Evolutionary conservation across 2,888 invertebrate species (phyloP), one percentile per base, ranked within the genome.

Genomic region (Sipha maydis): DNA sequence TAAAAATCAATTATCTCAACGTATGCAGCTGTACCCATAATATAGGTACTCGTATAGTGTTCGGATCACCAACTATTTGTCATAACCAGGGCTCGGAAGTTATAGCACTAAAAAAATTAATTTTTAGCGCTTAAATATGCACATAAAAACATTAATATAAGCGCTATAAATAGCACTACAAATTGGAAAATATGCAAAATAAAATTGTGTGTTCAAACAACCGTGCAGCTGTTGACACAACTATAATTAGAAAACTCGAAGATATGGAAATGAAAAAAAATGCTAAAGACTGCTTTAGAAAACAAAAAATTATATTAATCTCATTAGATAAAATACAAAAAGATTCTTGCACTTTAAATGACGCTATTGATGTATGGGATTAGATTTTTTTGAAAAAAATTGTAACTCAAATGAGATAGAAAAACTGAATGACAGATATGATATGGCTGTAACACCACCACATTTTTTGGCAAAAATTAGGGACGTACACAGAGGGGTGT

Each of bases 241-340:
- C 3, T 56, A 79, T 61, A 79, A 61, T 61, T 11, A 61, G 34
- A 25, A 56, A 34, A 34, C 25, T 79, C 1, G 34, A 34, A 56
- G 79, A 79, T 67, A 80, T 67, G 61, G 38, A 56, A n/a, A n/a
- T 80, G 61, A 80, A 80, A 67, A 80, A 11, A 61, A 80, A 80
- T 61, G 34, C 61, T 38, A 34, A 80, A 80, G 79, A 61, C 3
- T 67, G 34, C n/a, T 80, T n/a, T 14, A 61, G 5, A 34, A 80
- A 80, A 61, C n/a, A 61, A 17, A 80, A 80, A 38, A 25, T n/a
- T 5, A 61, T 79, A 34, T 31, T 34, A 80, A 38, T 61, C 5
- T 31, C 79, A 38, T 80, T 80, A 38, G 79, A 80, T 67, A 61
- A 61, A 80, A 38, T 38, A 11, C 79, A 80, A 61, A 80, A 77